Percentiles rank a stretch among this genome's conserved stretches.
These are phyloP conservation scores for Sphyrna mokarran DNA, from an alignment of 2,113 vertebrate species.

Conservation along the genomic window DNA sequence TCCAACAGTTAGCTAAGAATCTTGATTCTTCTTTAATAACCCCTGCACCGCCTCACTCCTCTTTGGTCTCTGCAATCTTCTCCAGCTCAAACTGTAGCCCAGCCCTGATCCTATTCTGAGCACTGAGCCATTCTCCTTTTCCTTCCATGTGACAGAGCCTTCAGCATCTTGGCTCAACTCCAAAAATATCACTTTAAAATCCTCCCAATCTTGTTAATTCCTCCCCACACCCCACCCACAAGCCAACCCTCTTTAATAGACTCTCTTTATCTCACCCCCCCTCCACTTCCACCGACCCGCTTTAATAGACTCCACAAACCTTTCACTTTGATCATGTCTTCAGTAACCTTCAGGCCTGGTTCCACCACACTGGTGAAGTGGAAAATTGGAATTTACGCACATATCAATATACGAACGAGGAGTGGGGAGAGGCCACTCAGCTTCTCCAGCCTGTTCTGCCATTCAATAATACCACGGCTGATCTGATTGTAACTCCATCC, in stretches of 20 bases:
- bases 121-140: neutral
- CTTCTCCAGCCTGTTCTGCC: too few species aligned
- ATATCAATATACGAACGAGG: too few species aligned
- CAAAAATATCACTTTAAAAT: neutral
- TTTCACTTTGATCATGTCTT: neutral
- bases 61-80: neutral
- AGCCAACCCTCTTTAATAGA: too few species aligned
- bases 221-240: too few species aligned
- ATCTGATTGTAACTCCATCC: too few species aligned
- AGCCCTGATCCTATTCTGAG: neutral
- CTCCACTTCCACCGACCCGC: neutral
- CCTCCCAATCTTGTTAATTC: neutral
- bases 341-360: neutral
- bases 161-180: neutral
- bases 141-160: neutral
- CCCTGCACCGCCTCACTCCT: neutral
- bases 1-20: neutral
- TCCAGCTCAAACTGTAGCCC: neutral
- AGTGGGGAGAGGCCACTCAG: too few species aligned
- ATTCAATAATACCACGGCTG: too few species aligned
- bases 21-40: neutral
- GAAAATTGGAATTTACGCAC: neutral
- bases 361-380: neutral
- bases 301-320: neutral
- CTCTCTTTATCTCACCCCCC: too few species aligned